Percentiles rank a stretch among this genome's conserved stretches.
These are phyloP conservation scores for Sarcoramphus papa DNA, from an alignment of 2,797 vertebrate species.

Conservation along the genomic window DNA sequence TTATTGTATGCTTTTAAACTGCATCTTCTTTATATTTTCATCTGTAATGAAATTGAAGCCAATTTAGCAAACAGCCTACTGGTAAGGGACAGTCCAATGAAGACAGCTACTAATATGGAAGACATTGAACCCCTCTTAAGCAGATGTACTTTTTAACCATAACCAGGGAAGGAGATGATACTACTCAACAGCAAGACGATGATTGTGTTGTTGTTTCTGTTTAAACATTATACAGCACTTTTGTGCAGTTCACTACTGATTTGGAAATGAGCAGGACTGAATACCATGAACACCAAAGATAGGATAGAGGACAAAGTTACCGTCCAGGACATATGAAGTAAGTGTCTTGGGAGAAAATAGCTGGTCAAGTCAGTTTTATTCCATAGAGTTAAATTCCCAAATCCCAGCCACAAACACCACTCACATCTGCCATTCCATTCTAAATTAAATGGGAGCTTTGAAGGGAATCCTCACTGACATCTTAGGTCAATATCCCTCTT, in stretches of 20 bases:
- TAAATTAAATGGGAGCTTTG: neutral
- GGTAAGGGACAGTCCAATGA: neutral
- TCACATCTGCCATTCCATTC: neutral
- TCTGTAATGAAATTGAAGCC: neutral
- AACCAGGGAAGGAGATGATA: neutral
- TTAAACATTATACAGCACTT: neutral
- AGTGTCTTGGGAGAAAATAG: neutral
- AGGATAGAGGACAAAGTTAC: neutral
- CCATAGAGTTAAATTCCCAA: neutral
- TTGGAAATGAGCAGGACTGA: neutral
- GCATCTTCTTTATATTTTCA: neutral
- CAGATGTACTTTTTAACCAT: neutral
- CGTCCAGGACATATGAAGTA: neutral
- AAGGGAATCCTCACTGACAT: neutral
- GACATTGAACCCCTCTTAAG: neutral
- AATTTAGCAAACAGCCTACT: neutral
- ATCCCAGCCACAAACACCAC: neutral
- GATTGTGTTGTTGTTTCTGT: neutral
- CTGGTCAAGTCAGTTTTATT: neutral
- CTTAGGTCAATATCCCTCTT: neutral
- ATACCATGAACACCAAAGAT: neutral
- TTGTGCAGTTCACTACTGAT: neutral
- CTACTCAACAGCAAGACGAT: neutral
- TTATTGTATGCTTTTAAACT: neutral
- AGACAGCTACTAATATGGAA: neutral